Percentiles rank a stretch among this genome's conserved stretches.
phyloP scores from a whole-genome alignment of 1,140 invertebrate genomes.

The Condylostylus longicornis region DNA sequence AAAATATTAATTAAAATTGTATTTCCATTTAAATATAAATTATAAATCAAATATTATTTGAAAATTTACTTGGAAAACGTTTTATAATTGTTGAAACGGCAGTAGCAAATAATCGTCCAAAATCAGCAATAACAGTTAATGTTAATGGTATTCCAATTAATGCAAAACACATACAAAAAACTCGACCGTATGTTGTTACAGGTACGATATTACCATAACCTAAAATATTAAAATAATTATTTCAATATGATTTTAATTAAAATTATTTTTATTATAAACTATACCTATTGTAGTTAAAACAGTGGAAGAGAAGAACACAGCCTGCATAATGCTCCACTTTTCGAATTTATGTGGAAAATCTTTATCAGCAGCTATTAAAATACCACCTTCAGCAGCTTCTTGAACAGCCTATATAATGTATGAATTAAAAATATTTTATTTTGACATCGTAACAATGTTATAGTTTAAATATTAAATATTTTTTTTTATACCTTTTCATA shows the following conservation, averaged over 20 bases:
- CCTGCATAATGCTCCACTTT: slow-evolving; percentile 61
- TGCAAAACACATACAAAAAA: slow-evolving; percentile 86
- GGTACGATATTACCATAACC: slow-evolving; percentile 94
- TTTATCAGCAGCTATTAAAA: slow-evolving; percentile 38
- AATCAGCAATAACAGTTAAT: slow-evolving; percentile 81
- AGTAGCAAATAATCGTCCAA: slow-evolving; percentile 73
- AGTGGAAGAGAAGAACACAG: slow-evolving; percentile 71
- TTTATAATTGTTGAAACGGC: slow-evolving; percentile 50
- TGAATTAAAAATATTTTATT: neutral
- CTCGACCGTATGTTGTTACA: slow-evolving; percentile 63
- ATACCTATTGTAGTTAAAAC: slow-evolving; percentile 70
- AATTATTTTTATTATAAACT: slow-evolving; percentile 11
- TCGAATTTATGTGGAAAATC: slow-evolving; percentile 41
- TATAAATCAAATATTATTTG: no score
- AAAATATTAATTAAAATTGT: slow-evolving; percentile 1
- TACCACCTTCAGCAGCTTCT: slow-evolving; percentile 44
- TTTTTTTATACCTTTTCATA: slow-evolving; percentile 40
- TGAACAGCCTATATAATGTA: slow-evolving; percentile 36
- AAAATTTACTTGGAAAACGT: slow-evolving; percentile 37
- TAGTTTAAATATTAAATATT: no score
- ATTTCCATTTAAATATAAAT: no score
- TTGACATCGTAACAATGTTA: slow-evolving; percentile 14
- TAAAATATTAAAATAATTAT: slow-evolving; percentile 29
- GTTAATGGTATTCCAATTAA: slow-evolving; percentile 86
- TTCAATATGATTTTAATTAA: neutral